Conservation (phyloP, 2,797 vertebrate species). For the Carduelis carduelis region DNA sequence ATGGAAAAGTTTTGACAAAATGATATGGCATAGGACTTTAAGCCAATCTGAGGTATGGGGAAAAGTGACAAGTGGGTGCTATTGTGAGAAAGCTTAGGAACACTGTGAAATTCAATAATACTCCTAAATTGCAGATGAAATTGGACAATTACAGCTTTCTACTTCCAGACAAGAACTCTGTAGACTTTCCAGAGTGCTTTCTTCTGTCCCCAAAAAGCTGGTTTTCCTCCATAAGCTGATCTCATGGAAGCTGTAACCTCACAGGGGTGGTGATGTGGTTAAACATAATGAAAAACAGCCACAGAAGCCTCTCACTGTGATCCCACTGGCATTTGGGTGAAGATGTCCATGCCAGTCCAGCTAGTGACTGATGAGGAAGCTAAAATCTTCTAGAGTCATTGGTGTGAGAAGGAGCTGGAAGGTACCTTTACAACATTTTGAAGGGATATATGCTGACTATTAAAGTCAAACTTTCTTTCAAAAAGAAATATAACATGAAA, state of each 20-base stretch:
- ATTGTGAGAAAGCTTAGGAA: not conserved
- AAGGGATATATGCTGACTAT: not conserved
- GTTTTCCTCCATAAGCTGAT: not conserved
- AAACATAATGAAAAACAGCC: not conserved
- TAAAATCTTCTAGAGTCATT: not conserved
- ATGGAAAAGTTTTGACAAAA: not conserved
- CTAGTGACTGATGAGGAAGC: not conserved
- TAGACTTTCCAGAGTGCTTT: not conserved
- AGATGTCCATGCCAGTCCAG: not conserved
- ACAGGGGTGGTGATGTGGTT: not conserved
- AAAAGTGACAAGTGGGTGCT: not conserved
- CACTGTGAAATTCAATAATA: not conserved
- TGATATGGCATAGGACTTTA: not conserved
- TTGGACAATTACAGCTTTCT: not conserved
- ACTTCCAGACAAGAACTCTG: not conserved
- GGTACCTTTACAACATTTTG: not conserved
- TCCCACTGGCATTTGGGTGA: not conserved
- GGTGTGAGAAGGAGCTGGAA: not conserved
- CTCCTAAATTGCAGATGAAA: not conserved
- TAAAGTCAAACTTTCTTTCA: not conserved
- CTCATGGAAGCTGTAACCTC: not conserved
- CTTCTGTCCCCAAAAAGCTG: not conserved
- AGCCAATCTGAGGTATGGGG: not conserved
- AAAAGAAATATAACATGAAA: not conserved
- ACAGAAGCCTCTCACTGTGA: not conserved